These are phyloP conservation scores for Hecatera dysodea DNA, from an alignment of 2,888 invertebrate genomes.

Conservation along the genomic window DNA sequence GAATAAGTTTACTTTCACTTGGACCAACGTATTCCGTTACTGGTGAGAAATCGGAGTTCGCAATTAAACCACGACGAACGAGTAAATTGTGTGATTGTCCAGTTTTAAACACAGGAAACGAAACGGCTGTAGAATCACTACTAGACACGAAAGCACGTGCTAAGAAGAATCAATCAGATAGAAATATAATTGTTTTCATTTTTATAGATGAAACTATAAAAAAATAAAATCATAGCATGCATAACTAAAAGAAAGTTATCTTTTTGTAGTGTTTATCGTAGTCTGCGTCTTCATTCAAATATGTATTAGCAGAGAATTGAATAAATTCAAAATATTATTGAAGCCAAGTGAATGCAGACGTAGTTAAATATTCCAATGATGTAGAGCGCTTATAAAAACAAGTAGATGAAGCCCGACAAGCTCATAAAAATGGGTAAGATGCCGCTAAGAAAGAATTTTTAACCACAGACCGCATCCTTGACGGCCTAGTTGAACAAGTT, in stretches of 20 bases:
- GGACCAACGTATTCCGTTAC: conserved; percentile 70
- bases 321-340: conserved; percentile 1
- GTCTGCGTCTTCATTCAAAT: neutral
- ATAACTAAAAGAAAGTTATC: conserved; percentile 5
- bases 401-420: conserved; percentile 33
- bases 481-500: conserved; percentile 69
- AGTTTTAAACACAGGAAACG: conserved; percentile 72
- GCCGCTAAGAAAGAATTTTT: conserved; percentile 60
- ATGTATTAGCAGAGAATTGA: conserved; percentile 15
- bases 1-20: conserved; percentile 65
- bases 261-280: neutral
- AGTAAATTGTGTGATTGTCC: conserved; percentile 70
- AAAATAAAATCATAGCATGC: neutral
- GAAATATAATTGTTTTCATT: conserved; percentile 19
- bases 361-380: conserved; percentile 7
- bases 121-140: conserved; percentile 60
- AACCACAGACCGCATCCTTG: conserved; percentile 74
- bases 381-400: conserved; percentile 10
- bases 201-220: conserved; percentile 15
- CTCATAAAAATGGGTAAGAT: conserved; percentile 52
- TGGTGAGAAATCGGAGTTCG: conserved; percentile 72
- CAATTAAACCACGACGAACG: conserved; percentile 71
- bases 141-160: conserved; percentile 62
- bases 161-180: conserved; percentile 20
- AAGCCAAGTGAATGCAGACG: conserved; percentile 6